These are phyloP conservation scores for Augiades crinisus DNA, from an alignment of 2,888 invertebrate species.

Conservation along the genomic window DNA sequence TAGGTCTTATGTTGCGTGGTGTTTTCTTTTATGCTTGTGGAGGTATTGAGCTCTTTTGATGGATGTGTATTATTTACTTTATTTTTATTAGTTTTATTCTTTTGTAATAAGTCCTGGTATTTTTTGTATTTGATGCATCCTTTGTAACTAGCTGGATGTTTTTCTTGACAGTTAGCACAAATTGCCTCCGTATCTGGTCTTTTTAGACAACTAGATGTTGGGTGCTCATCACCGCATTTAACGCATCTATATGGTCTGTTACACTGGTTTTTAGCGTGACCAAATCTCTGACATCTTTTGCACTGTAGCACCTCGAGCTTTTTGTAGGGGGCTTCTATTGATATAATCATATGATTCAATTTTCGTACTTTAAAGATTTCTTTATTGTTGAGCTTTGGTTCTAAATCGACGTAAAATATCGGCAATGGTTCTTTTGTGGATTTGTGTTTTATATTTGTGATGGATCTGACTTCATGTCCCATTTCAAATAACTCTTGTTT, in stretches of 20 bases:
- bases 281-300: conserved; percentile 35
- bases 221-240: conserved; percentile 32
- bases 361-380: conserved; percentile 27
- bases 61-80: too few relatives aligned
- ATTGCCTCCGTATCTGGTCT: conserved; percentile 30
- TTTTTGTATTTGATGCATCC: not conserved
- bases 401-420: conserved; percentile 34
- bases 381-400: conserved; percentile 34
- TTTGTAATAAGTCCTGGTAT: not conserved
- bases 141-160: not conserved
- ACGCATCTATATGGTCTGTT: conserved; percentile 33
- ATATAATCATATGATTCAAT: conserved; percentile 23
- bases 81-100: too few relatives aligned
- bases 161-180: not conserved
- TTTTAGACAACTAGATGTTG: conserved; percentile 28
- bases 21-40: too few relatives aligned
- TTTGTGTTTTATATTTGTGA: conserved; percentile 27
- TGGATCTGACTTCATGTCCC: conserved; percentile 26
- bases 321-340: conserved; percentile 34
- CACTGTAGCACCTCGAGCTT: conserved; percentile 33
- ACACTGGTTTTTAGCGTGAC: conserved; percentile 35
- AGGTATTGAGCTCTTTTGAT: too few relatives aligned
- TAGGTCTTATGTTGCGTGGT: too few relatives aligned
- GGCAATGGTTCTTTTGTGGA: conserved; percentile 30
- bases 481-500: conserved; percentile 18